Evolutionary conservation across 2,888 invertebrate genomes (phyloP).

Genomic region (Phytoseiulus persimilis): DNA sequence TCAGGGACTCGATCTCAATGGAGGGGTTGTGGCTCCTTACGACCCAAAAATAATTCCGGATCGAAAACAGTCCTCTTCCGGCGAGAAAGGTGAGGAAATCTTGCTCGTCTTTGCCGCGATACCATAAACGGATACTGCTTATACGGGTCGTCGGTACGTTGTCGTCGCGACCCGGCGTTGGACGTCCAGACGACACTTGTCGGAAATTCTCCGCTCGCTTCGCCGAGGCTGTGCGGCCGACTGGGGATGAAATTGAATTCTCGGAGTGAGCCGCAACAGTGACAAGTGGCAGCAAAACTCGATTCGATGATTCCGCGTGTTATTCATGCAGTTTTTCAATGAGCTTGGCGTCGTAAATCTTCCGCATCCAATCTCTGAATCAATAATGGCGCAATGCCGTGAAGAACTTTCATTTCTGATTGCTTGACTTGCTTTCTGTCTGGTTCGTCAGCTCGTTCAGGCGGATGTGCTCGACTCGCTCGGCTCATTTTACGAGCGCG

Average conservation of each 20-base stretch:
- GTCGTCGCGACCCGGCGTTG: not conserved
- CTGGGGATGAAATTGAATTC: no score
- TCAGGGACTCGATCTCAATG: conserved; percentile 16
- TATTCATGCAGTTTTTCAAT: no score
- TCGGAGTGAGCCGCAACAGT: no score
- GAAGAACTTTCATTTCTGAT: not conserved
- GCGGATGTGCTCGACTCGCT: not conserved
- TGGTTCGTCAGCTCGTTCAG: not conserved
- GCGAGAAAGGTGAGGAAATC: conserved; percentile 20
- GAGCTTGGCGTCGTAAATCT: not conserved
- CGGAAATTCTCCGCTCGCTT: no score
- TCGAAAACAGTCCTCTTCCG: conserved; percentile 18
- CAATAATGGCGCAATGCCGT: not conserved
- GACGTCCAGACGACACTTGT: no score
- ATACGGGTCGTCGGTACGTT: not conserved
- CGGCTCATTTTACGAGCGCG: not conserved
- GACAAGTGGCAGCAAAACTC: no score
- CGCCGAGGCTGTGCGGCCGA: no score
- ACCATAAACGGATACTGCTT: not conserved
- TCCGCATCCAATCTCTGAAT: not conserved
- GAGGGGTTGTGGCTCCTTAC: conserved; percentile 23
- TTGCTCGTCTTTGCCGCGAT: not conserved
- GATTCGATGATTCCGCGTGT: no score
- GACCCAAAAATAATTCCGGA: conserved; percentile 34
- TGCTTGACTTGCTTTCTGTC: not conserved